A percentile compares a stretch with the other conserved stretches of the same genome.
Conservation (phyloP, 1,140 invertebrate species). For the Nasonia longicornis region DNA sequence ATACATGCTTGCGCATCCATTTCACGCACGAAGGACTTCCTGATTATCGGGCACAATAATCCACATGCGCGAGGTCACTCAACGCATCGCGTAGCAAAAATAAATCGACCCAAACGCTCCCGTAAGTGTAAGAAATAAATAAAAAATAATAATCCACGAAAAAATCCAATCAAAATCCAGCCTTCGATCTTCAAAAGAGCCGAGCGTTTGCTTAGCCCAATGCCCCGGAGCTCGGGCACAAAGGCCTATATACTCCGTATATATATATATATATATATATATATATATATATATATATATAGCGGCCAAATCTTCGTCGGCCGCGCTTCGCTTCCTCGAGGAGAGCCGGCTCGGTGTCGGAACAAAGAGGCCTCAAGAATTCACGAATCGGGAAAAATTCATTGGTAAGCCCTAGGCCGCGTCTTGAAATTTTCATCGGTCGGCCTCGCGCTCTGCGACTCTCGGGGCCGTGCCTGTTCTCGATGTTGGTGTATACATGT, state of each 20-base stretch:
- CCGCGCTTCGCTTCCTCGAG: neutral
- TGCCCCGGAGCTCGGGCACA: neutral
- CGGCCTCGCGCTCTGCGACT: neutral
- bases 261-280: too few species aligned
- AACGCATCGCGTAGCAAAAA: too few species aligned
- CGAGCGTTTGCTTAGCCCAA: neutral
- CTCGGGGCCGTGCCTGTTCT: too few species aligned
- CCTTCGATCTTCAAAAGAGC: neutral
- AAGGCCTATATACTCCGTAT: neutral
- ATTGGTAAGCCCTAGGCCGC: neutral
- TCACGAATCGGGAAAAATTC: neutral
- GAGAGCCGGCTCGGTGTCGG: neutral
- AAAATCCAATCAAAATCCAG: neutral
- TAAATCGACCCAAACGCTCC: too few species aligned
- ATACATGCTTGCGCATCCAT: neutral
- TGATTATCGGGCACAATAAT: neutral
- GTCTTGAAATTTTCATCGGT: neutral
- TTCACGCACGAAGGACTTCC: neutral
- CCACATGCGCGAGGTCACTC: too few species aligned
- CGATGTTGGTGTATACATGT: too few species aligned
- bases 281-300: too few species aligned
- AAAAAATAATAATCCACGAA: neutral
- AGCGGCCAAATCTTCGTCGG: neutral
- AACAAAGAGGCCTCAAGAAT: conserved; percentile 6
- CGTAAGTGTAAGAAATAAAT: too few species aligned